Conservation (phyloP, 2,888 invertebrate species). For the Byasa hedistus region DNA sequence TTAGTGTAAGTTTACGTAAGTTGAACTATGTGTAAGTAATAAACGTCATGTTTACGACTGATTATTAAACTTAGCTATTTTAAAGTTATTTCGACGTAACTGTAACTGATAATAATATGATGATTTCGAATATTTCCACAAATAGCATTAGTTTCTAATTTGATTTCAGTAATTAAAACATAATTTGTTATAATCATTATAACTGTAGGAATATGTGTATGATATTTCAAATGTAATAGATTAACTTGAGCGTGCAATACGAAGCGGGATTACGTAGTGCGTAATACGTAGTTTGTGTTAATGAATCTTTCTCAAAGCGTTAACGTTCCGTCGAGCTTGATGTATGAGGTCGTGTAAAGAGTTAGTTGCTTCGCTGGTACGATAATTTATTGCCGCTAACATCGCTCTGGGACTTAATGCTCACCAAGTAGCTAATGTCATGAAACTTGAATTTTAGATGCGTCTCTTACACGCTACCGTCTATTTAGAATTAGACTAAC, state of each 20-base stretch:
- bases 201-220: background rate
- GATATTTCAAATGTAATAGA: too few species aligned
- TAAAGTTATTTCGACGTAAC: too few species aligned
- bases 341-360: conserved; percentile 21
- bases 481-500: too few species aligned
- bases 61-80: background rate
- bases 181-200: background rate
- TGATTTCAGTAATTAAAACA: background rate
- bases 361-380: conserved; percentile 14
- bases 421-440: background rate
- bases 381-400: conserved; percentile 1
- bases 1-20: background rate
- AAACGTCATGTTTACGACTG: background rate
- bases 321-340: conserved; percentile 23
- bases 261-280: background rate
- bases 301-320: conserved; percentile 20
- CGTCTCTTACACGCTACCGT: too few species aligned
- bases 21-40: background rate
- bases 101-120: too few species aligned
- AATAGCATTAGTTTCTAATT: background rate
- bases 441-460: too few species aligned
- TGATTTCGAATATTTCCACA: too few species aligned
- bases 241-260: background rate
- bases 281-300: conserved; percentile 7
- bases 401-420: background rate